Evolutionary conservation across 2,113 vertebrate species (phyloP).

Genomic region (Tetrax tetrax): DNA sequence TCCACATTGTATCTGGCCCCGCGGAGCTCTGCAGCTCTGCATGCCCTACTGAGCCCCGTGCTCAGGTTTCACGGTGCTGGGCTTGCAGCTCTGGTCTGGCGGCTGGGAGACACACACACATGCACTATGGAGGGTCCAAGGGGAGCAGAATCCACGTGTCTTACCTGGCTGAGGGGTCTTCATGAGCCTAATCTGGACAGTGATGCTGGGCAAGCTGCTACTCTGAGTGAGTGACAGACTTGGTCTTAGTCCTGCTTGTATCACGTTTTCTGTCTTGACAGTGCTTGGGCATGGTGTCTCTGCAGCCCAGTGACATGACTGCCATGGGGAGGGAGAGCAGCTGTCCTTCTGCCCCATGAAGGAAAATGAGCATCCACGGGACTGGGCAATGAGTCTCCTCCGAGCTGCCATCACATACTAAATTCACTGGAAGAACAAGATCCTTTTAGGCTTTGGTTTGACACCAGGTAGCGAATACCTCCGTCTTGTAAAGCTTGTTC

Average conservation of each 20-base stretch:
- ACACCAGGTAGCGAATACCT: not conserved
- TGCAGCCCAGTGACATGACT: not conserved
- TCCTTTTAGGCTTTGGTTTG: not conserved
- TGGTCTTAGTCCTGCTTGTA: not conserved
- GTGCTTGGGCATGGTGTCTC: not conserved
- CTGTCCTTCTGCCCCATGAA: not conserved
- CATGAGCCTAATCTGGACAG: not conserved
- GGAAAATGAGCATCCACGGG: not conserved
- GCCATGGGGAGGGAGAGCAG: not conserved
- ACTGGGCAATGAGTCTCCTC: not conserved
- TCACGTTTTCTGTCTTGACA: not conserved
- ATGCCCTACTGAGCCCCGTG: not conserved
- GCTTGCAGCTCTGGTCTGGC: accelerated
- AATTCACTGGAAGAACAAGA: not conserved
- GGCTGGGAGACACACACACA: not conserved
- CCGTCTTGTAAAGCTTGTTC: not conserved
- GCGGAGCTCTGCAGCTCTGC: not conserved
- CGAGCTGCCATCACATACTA: not conserved
- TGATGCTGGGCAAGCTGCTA: not conserved
- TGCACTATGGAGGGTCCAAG: not conserved
- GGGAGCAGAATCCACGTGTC: not conserved
- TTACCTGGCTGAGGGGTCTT: not conserved
- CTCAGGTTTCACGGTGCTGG: not conserved
- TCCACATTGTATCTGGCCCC: not conserved
- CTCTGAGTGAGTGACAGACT: not conserved